Evolutionary conservation across 2,113 vertebrate genomes (phyloP).

Genomic region (Colaptes auratus): DNA sequence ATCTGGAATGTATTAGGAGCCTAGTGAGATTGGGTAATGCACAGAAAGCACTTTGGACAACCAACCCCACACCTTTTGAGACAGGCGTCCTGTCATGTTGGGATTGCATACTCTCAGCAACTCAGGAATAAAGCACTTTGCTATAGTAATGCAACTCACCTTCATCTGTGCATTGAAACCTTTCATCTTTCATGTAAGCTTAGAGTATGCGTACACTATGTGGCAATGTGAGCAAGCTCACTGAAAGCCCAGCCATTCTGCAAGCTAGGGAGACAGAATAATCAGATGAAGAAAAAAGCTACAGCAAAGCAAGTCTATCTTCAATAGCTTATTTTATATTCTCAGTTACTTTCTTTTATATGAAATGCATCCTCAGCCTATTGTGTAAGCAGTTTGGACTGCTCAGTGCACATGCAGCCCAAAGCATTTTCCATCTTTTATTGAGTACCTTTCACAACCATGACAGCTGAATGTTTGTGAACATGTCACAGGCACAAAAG

Average conservation of each 20-base stretch:
- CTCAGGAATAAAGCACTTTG: not conserved
- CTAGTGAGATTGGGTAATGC: not conserved
- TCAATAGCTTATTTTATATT: not conserved
- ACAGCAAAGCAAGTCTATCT: not conserved
- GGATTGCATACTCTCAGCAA: not conserved
- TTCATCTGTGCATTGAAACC: not conserved
- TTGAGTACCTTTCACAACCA: rapidly evolving
- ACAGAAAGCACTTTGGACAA: not conserved
- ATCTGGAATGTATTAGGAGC: not conserved
- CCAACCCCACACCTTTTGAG: too few relatives aligned
- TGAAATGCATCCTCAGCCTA: not conserved
- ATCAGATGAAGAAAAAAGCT: not conserved
- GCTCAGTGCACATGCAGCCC: not conserved
- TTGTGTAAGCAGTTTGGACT: not conserved
- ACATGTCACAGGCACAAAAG: not conserved
- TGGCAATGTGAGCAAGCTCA: not conserved
- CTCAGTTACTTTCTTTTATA: not conserved
- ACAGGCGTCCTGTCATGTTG: rapidly evolving
- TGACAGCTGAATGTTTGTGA: not conserved
- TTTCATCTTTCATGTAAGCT: not conserved
- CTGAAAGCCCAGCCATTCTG: not conserved
- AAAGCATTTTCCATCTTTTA: not conserved
- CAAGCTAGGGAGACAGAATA: not conserved
- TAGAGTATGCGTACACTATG: not conserved
- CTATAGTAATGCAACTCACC: not conserved